Evolutionary conservation across 2,113 vertebrate genomes (phyloP), one percentile per base, ranked within the genome.

Genomic region (Trachemys scripta): DNA sequence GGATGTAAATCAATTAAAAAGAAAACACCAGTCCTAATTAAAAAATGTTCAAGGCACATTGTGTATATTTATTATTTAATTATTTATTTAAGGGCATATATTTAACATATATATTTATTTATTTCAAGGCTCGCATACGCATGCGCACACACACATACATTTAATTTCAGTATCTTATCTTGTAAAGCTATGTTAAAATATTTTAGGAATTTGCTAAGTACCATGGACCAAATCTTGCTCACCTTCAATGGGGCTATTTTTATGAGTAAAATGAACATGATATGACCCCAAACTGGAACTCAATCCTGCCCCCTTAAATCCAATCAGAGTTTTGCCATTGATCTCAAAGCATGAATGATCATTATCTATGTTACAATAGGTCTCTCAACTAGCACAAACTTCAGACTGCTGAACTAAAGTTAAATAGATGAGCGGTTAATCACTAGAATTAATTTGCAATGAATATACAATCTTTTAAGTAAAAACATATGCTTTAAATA

Each of bases 261-360:
- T 17, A 45, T 82, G 81, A 96, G 45, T 94, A 90, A 92, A 95
- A 87, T 84, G 3, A 90, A 87, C 47, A 79, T 78, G 17, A 8
- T 42, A 88, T 29, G 22, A 94, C 56, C 42, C 82, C 47, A 82
- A 89, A 85, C 1, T 81, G 31, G 84, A 85, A 85, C 80, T 13
- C 82, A 79, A 78, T 29, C 84, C 80, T 90, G 3, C 84, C n/a
- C 45, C 79, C 57, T 27, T 31, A 50, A 95, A 95, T 87, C 82
- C 75, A 94, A 87, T 1, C 10, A 49, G 31, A 47, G 35, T 49
- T 27, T 10, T 85, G 76, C 54, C 88, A 83, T 0, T 92, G 81
- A 94, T 24, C 59, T 94, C 57, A 94, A 88, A 85, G 27, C 27
- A 87, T 79, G 90, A 91, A 82, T 27, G 93, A 93, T 42, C 31